These are phyloP conservation scores for Stigmatopora nigra DNA, from an alignment of 2,113 vertebrate species.

Conservation along the genomic window DNA sequence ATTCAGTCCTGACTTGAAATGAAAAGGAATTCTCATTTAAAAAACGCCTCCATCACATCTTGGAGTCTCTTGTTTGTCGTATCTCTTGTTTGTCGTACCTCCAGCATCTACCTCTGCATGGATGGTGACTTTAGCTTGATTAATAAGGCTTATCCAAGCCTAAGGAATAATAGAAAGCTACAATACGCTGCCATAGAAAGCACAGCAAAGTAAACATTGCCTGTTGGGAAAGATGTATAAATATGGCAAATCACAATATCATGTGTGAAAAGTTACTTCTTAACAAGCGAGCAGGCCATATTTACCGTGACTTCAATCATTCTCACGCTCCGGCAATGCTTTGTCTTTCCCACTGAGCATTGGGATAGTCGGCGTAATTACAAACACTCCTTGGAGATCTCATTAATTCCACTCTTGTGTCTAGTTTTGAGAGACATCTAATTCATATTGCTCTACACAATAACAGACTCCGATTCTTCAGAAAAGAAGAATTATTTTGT, in stretches of 20 bases:
- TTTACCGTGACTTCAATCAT: slow-evolving; percentile 33
- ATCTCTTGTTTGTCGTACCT: background rate
- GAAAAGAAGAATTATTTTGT: slow-evolving; percentile 23
- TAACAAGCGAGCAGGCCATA: slow-evolving; percentile 29
- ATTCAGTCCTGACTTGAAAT: slow-evolving; percentile 4
- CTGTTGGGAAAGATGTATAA: background rate
- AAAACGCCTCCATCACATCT: slow-evolving; percentile 5
- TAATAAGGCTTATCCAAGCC: background rate
- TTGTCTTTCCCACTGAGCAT: slow-evolving; percentile 32
- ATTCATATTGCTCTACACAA: slow-evolving; percentile 30
- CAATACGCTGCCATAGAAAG: background rate
- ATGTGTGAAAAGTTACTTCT: slow-evolving; percentile 22
- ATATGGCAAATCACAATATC: background rate
- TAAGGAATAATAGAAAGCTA: background rate
- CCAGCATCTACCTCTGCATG: background rate
- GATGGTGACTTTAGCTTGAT: slow-evolving; percentile 11
- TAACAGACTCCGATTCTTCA: slow-evolving; percentile 27
- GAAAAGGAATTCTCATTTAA: background rate
- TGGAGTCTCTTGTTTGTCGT: background rate
- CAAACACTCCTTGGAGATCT: slow-evolving; percentile 47
- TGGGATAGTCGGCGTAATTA: slow-evolving; percentile 55
- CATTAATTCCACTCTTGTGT: slow-evolving; percentile 50
- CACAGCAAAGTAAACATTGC: background rate
- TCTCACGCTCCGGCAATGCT: slow-evolving; percentile 11
- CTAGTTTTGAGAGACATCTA: slow-evolving; percentile 34